These are phyloP conservation scores for Hemitrygon akajei DNA, from an alignment of 2,797 vertebrate genomes.

Conservation along the genomic window DNA sequence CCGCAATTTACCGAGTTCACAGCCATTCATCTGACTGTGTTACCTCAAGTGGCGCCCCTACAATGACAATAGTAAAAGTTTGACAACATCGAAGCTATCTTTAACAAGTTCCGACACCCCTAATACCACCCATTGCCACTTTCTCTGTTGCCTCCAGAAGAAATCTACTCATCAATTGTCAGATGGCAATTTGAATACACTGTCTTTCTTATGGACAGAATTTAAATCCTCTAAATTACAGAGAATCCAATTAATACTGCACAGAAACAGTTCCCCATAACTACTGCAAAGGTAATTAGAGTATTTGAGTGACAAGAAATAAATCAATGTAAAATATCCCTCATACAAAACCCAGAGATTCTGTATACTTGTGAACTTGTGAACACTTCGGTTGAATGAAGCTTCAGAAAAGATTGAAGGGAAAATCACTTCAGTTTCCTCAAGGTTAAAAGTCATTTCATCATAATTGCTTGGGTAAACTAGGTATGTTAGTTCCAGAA, in stretches of 20 bases:
- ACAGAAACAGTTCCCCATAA: neutral
- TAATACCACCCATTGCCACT: neutral
- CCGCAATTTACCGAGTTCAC: neutral
- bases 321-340: neutral
- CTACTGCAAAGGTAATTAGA: neutral
- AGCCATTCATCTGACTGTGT: neutral
- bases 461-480: neutral
- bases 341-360: neutral
- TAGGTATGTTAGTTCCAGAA: too few species aligned
- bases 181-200: too few species aligned
- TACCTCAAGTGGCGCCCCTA: neutral
- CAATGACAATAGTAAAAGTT: neutral
- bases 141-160: neutral
- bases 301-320: neutral
- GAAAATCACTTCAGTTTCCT: neutral
- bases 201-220: too few species aligned
- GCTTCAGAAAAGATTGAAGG: neutral
- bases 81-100: neutral
- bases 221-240: too few species aligned
- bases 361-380: too few species aligned
- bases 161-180: neutral
- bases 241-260: too few species aligned
- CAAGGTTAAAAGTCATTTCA: neutral
- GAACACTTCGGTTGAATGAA: neutral
- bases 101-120: neutral